Base-by-base conservation (phyloP, 2,888 invertebrate species). In the Pimpla rufipes region DNA sequence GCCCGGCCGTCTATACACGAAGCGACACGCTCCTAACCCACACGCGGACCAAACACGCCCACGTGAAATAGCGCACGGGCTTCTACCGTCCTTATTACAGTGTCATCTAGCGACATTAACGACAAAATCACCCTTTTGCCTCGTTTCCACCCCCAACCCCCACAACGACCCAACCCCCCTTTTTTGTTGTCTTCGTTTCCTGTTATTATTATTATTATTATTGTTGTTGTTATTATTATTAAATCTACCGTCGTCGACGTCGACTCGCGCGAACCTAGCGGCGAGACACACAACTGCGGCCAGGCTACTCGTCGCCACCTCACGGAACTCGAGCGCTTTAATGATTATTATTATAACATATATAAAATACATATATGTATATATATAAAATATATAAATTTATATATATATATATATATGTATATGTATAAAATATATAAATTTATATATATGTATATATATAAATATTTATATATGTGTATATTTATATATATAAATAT, bases 1-100 rank as follows among this genome's bases (percentile, higher is more conserved):
- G 95, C 91, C 94, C 94, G 79, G 94, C 95, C 83, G 95, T 95
- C 86, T 95, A 95, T 91, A 95, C 95, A 85, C 93, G 95, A 84
- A 95, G 95, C 92, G 95, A 95, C 89, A 95, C 95, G 52, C 93
- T 95, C 87, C 93, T 95, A 85, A 93, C 94, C 88, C 95, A 95
- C 90, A 94, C 95, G 94, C 94, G 95, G 87, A 94, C 94, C 85
- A 95, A 95, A 91, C 95, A 95, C 93, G 90, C 93, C 86, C 89
- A 91, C 84, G 88, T 91, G 81, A 91, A 90, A 88, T 89, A 89
- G 88, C 89, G 81, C 70, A 87, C 85, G 81, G 85, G 85, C 79
- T 85, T 70, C 73, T 86, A 85, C 84, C 87, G 87, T 77, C 82
- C 87, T 79, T 87, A 87, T 86, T 87, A 86, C 83, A 84, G 86